These are phyloP conservation scores for Alentia gelatinosa DNA, from an alignment of 2,888 invertebrate species.

Conservation along the genomic window DNA sequence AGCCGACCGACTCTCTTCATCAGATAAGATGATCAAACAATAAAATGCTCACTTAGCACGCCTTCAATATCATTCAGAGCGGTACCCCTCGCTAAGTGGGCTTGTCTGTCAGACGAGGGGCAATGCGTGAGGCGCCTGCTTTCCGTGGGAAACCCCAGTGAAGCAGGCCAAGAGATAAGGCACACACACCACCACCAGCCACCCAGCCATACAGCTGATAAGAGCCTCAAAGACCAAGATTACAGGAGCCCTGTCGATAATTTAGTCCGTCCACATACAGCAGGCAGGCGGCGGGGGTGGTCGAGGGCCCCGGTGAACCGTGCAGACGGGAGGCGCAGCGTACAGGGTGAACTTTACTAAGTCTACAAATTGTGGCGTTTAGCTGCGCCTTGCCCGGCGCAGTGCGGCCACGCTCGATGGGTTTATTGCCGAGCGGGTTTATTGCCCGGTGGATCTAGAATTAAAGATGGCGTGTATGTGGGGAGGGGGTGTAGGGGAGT, in stretches of 20 bases:
- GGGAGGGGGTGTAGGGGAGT: no score
- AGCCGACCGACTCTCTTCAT: no score
- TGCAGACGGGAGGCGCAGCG: no score
- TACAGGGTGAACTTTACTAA: no score
- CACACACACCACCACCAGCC: background rate
- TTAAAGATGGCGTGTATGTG: no score
- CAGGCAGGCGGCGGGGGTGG: background rate
- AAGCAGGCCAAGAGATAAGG: background rate
- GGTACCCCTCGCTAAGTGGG: background rate
- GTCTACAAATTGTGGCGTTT: no score
- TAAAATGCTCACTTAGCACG: background rate
- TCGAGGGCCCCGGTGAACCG: background rate
- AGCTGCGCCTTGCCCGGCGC: no score
- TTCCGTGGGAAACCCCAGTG: no score
- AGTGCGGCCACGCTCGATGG: no score
- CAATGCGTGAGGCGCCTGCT: no score
- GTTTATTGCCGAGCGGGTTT: no score
- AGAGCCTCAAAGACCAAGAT: slow-evolving; percentile 44
- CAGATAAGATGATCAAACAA: background rate
- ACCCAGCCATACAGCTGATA: slow-evolving; percentile 16
- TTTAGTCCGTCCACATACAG: slow-evolving; percentile 43
- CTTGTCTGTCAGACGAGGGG: background rate
- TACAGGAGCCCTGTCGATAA: slow-evolving; percentile 18
- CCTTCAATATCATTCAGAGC: background rate
- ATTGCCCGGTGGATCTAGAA: no score